Base-by-base conservation (phyloP, 2,113 vertebrate species). In the Chionis minor region DNA sequence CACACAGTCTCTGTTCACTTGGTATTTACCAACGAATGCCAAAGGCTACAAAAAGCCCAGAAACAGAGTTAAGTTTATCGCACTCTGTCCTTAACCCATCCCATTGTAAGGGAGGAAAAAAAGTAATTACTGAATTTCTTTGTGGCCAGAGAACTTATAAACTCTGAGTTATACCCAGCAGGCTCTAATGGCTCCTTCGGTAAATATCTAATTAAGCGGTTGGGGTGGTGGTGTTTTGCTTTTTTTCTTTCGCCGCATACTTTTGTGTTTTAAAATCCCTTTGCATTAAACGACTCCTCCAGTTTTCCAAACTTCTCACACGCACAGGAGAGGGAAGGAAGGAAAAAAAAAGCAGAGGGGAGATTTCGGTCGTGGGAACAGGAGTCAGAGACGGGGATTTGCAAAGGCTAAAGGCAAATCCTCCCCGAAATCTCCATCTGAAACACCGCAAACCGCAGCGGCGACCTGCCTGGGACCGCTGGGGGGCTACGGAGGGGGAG, bases 171-270 rank as follows among this genome's bases (percentile, higher is more conserved):
- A 89, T 93, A 91, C 95, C 94, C 93, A 93, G 88, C 88, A 74
- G 32, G 72, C 74, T 73, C 42, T 71, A 97, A 95, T 90, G 91
- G 80, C 80, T 96, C 91, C 94, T 96, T 93, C 38, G 79, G 94
- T 95, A 97, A 97, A 96, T 94, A 97, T 70, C 75, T 94, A 97
- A 97, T 95, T 93, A 96, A 86, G 86, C 7, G 49, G 85, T 94
- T 88, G 91, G 67, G 74, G 81, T 70, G 20, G 45, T 47, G 1
- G 11, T 58, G 14, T 3, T 32, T 12, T 44, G 32, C 45, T 55
- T 66, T 89, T 67, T 33, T 56, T 6, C 18, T 86, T 91, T 91
- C 51, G n/a, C 55, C 12, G 12, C 91, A 88, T 93, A 94, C 54
- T 90, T 96, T 55, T 22, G 65, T 88, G 89, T 91, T 95, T 95